Base-by-base conservation (phyloP, 2,113 vertebrate genomes). In the Manacus vitellinus region DNA sequence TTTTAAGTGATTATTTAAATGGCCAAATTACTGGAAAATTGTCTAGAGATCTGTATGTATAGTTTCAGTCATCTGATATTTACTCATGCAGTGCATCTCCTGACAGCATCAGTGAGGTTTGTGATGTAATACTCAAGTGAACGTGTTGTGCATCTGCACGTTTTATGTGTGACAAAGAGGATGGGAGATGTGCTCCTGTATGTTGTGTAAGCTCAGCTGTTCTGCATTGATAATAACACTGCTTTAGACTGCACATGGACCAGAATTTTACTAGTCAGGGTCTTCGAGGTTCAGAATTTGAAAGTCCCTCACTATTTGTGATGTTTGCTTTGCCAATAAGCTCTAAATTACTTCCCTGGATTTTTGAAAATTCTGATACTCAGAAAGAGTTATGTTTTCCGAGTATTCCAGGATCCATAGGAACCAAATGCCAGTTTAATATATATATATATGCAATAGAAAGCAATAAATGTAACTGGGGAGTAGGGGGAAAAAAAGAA, bases 41-140 rank as follows among this genome's bases (percentile, higher is more conserved):
- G 3, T 62, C 65, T 78, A 55, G 10, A 33, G 24, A 24, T 73
- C 41, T 0, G 0, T 62, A 44, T 39, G 8, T 63, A 8, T 43
- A 63, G 35, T 74, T 76, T 56, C 19, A 46, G 4, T 31, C 35
- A 58, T 35, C 28, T 76, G 12, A 43, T 58, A 17, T 82, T 76
- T 68, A 70, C 17, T 66, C 12, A 62, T 41, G 46, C 14, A 76
- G 17, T 0, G 0, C 21, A 52, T 83, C 44, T 83, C 33, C 66
- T 1, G 2, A 78, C 39, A 77, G 9, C 10, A n/a, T 55, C 52
- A 59, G 10, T 51, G 78, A 76, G 9, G 6, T 61, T 90, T 75
- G 75, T 68, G 58, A 31, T 47, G 30, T 10, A 55, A 20, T 33
- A 56, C 24, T 72, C 1, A 1, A 65, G 19, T 28, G 63, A 91